A percentile compares a stretch with the other conserved stretches of the same genome.
Conservation (phyloP, 2,888 invertebrate genomes). For the Elmis aenea region DNA sequence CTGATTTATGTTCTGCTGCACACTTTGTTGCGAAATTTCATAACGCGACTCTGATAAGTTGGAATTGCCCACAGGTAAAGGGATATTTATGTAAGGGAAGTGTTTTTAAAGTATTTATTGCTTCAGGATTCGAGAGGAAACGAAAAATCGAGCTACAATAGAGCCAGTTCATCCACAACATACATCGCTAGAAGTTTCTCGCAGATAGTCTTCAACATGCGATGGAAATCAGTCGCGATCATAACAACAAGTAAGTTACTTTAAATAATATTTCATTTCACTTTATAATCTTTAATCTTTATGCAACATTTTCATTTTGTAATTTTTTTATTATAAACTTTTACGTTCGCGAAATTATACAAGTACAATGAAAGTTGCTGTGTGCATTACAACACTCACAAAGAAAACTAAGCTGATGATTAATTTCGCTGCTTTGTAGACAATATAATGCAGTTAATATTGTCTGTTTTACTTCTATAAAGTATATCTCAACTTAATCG, state of each 20-base stretch:
- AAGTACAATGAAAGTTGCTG: too few species aligned
- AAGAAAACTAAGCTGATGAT: too few species aligned
- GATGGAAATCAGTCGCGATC: conserved; percentile 53
- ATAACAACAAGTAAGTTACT: conserved; percentile 52
- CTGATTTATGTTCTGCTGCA: conserved; percentile 49
- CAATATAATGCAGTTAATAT: too few species aligned
- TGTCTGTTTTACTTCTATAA: too few species aligned
- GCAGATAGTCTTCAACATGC: conserved; percentile 49
- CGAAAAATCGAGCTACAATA: conserved; percentile 7
- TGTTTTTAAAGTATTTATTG: conserved; percentile 7
- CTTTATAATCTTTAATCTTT: too few species aligned
- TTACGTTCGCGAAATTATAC: too few species aligned
- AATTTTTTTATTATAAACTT: too few species aligned
- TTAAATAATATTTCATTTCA: too few species aligned
- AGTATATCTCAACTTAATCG: too few species aligned
- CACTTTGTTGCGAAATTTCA: conserved; percentile 49
- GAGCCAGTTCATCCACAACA: conserved; percentile 42
- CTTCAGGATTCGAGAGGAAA: conserved; percentile 20
- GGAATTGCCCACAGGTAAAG: conserved; percentile 54
- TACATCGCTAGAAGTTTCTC: conserved; percentile 48
- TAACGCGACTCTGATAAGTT: conserved; percentile 49
- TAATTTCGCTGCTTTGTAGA: too few species aligned
- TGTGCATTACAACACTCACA: too few species aligned
- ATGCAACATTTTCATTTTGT: too few species aligned
- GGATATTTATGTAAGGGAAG: neutral